These are phyloP conservation scores for Hydrocynus forskahlii DNA, from an alignment of 2,797 vertebrate genomes.

Conservation along the genomic window DNA sequence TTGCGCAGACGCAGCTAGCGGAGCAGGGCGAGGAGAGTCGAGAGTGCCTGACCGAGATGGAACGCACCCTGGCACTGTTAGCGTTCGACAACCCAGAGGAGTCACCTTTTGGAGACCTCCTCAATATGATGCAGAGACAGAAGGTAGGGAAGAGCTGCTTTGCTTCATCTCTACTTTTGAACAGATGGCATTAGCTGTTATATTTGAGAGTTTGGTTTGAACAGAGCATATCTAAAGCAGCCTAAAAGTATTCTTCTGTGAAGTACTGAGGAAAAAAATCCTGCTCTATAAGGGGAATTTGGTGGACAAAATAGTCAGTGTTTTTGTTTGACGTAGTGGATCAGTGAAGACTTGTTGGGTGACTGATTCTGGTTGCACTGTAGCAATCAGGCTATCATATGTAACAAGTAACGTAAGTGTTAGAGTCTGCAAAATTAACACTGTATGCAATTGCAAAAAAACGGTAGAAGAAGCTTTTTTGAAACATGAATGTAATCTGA, in stretches of 20 bases:
- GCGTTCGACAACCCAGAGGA: slow-evolving; percentile 98
- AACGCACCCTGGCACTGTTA: slow-evolving; percentile 92
- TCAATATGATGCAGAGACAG: slow-evolving; percentile 98
- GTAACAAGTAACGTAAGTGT: no score
- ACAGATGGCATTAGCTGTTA: not conserved
- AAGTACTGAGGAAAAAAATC: not conserved
- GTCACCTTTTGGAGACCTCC: slow-evolving; percentile 95
- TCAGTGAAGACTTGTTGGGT: no score
- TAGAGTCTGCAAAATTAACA: no score
- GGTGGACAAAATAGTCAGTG: not conserved
- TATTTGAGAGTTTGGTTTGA: not conserved
- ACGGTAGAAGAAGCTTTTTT: not conserved
- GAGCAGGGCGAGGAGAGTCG: slow-evolving; percentile 98
- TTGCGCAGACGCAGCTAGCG: slow-evolving; percentile 96
- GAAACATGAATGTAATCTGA: not conserved
- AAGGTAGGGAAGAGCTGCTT: slow-evolving; percentile 80
- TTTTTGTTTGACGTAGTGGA: no score
- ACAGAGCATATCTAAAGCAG: not conserved
- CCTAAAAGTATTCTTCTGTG: not conserved
- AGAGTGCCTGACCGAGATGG: slow-evolving; percentile 97
- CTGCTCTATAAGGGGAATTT: not conserved
- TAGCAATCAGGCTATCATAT: no score
- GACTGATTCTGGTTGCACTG: no score
- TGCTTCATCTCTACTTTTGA: not conserved
- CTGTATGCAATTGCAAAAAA: not conserved